Base-by-base conservation (phyloP, 2,888 invertebrate species). In the Amiota communis region DNA sequence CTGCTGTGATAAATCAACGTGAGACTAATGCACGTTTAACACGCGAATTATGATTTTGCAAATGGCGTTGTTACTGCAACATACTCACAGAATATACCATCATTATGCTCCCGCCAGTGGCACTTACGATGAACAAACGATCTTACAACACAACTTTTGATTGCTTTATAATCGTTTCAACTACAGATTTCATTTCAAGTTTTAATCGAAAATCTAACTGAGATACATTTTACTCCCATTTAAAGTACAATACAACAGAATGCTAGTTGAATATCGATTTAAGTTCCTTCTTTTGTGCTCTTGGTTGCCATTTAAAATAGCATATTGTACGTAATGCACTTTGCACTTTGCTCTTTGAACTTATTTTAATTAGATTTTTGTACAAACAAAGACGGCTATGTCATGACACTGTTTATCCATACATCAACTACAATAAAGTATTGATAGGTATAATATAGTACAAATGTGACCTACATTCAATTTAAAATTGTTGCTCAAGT, bases 1-100 rank as follows among this genome's bases (percentile, higher is more conserved):
- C 65, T 65, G 65, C 85, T 85, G 84, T 82, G 85, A 86, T 83
- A 85, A 84, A 86, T 85, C 87, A 87, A 87, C 87, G 87, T 85
- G 87, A 87, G 87, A 84, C 87, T 86, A 86, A 86, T 86, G 86
- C 86, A 81, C 81, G 80, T 84, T 86, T 86, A 86, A 80, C 86
- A 86, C 87, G 86, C 86, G 86, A 86, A 87, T 86, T 86, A 86
- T 87, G 86, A 86, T 86, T 87, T 85, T 87, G 83, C 79, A 79
- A 85, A 82, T 84, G 82, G 79, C 81, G 85, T 46, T 23, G 51
- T 48, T n/a, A 49, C 36, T 23, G 65, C 48, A 15, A 46, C 63
- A 23, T 23, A n/a, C 13, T 11, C n/a, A 11, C 12, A 15, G 4
- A 59, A 11, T 61, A 17, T 23, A 11, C 12, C 61, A 13, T 61